Evolutionary conservation across 2,797 vertebrate species (phyloP).

Genomic region (Poeciliopsis infans): DNA sequence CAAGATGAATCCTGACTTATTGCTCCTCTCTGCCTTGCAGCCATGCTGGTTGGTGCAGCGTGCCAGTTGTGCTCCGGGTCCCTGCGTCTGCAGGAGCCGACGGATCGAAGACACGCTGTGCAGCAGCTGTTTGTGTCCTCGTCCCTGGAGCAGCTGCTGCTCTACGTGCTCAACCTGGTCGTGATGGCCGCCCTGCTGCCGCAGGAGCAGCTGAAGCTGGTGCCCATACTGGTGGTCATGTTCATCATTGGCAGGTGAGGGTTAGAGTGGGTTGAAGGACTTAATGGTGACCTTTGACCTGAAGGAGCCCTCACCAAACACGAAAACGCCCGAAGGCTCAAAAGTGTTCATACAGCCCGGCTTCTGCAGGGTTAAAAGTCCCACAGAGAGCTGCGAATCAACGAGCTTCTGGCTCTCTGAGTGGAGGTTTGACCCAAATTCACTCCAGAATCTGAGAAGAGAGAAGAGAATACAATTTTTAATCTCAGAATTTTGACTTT

Average conservation of each 20-base stretch:
- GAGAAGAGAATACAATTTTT: neutral
- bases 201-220: conserved; percentile 76
- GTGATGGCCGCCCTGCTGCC: conserved; percentile 75
- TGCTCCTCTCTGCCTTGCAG: conserved; percentile 62
- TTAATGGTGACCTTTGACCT: neutral
- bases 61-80: conserved; percentile 77
- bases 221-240: conserved; percentile 74
- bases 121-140: conserved; percentile 76
- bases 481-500: neutral
- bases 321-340: neutral
- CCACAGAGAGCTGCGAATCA: neutral
- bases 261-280: neutral
- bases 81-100: conserved; percentile 53
- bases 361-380: neutral
- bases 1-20: conserved; percentile 45
- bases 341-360: neutral
- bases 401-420: neutral
- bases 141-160: conserved; percentile 73
- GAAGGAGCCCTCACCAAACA: neutral
- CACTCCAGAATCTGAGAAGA: neutral
- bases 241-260: conserved; percentile 82
- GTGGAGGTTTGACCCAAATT: neutral
- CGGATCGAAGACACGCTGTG: conserved; percentile 50
- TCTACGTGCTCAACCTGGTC: conserved; percentile 80
- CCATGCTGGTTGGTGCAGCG: conserved; percentile 67